Evolutionary conservation across 2,888 invertebrate species (phyloP).

Genomic region (Junonia oenone): DNA sequence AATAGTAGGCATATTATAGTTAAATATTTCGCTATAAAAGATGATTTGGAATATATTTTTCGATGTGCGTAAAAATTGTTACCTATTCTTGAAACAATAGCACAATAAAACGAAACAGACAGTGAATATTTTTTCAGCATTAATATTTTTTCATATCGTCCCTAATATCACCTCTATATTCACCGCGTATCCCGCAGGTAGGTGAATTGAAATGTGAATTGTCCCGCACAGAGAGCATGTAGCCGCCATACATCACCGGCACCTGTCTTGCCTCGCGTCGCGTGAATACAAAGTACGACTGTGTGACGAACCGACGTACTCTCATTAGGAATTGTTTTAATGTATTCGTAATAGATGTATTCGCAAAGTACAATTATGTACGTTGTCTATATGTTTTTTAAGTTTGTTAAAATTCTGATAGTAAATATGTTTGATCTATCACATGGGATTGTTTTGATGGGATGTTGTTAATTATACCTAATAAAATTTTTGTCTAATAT

Average conservation of each 20-base stretch:
- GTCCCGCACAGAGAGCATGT: constrained; percentile 40
- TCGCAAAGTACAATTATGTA: background rate
- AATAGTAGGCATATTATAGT: background rate
- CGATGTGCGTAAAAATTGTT: too few relatives aligned
- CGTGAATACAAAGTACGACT: constrained; percentile 41
- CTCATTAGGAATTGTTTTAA: background rate
- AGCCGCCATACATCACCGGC: constrained; percentile 44
- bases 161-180: constrained; percentile 10
- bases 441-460: too few relatives aligned
- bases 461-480: too few relatives aligned
- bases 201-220: constrained; percentile 34
- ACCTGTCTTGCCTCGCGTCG: constrained; percentile 39
- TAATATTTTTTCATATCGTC: background rate
- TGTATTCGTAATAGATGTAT: background rate
- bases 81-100: too few relatives aligned
- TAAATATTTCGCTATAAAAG: too few relatives aligned
- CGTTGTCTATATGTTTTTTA: background rate
- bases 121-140: background rate
- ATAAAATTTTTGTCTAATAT: too few relatives aligned
- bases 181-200: constrained; percentile 4
- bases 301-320: constrained; percentile 7
- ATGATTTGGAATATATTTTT: too few relatives aligned
- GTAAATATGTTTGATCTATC: too few relatives aligned
- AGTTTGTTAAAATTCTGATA: background rate
- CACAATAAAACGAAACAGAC: too few relatives aligned